Conservation (phyloP, 2,888 invertebrate species). For the Philonicus albiceps region DNA sequence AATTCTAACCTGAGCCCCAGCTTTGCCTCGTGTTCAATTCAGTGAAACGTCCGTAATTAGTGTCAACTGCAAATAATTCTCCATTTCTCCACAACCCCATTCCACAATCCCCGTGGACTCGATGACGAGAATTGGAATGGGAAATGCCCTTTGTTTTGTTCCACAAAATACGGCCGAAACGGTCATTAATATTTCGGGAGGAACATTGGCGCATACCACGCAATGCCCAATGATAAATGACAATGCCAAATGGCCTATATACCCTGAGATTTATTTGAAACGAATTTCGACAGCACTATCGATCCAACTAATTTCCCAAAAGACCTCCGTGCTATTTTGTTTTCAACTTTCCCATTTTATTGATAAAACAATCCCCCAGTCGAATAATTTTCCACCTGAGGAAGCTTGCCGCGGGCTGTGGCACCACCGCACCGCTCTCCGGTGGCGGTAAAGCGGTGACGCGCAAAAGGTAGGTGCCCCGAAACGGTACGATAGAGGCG, state of each 20-base stretch:
- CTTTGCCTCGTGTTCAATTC: not conserved
- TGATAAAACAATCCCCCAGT: constrained; percentile 47
- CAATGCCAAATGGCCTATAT: constrained; percentile 35
- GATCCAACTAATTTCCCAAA: constrained; percentile 46
- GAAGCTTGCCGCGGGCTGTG: not conserved
- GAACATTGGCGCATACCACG: constrained; percentile 16
- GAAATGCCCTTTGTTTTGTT: not conserved
- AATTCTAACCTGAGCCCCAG: not conserved
- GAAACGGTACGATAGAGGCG: not conserved
- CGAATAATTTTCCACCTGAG: constrained; percentile 35
- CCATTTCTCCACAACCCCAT: not conserved
- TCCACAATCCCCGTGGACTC: not conserved
- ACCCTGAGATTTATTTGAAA: constrained; percentile 28
- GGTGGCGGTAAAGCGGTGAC: not conserved
- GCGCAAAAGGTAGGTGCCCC: not conserved
- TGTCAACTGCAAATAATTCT: not conserved
- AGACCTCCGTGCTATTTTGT: constrained; percentile 13
- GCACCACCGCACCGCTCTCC: not conserved
- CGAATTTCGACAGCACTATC: constrained; percentile 41
- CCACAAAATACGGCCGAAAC: not conserved
- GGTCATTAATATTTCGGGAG: constrained; percentile 30
- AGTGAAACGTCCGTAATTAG: not conserved
- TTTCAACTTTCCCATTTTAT: constrained; percentile 44
- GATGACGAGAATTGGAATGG: not conserved
- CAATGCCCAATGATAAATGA: constrained; percentile 26